Evolutionary conservation across 2,113 vertebrate genomes (phyloP).

Genomic region (Megaceryle maxima): DNA sequence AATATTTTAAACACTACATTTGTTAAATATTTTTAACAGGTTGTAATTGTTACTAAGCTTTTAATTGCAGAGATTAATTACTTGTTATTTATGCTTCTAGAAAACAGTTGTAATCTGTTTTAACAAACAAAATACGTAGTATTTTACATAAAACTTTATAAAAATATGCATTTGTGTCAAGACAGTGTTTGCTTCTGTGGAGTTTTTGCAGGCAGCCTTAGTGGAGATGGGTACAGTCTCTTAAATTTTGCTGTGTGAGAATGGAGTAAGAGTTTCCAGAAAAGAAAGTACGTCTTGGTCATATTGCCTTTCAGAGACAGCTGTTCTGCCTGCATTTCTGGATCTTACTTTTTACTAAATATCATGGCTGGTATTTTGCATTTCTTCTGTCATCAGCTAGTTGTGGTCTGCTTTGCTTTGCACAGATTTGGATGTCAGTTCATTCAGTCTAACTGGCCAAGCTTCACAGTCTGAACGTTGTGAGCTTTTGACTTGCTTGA

Average conservation of each 20-base stretch:
- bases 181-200: not conserved
- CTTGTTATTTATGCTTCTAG: not conserved
- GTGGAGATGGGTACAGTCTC: not conserved
- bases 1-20: not conserved
- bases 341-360: slow-evolving; percentile 1
- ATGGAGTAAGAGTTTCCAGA: not conserved
- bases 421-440: not conserved
- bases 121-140: not conserved
- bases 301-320: not conserved
- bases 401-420: not conserved
- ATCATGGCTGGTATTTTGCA: not conserved
- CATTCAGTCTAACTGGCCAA: not conserved
- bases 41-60: not conserved
- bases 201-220: not conserved
- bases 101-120: not conserved
- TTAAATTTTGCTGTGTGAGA: not conserved
- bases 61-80: not conserved
- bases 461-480: not conserved
- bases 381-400: not conserved
- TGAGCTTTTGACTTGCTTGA: not conserved
- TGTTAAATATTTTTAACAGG: not conserved
- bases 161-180: not conserved
- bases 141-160: not conserved
- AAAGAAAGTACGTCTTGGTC: not conserved
- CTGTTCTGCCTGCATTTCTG: not conserved